Evolutionary conservation across 2,888 invertebrate genomes (phyloP).

Genomic region (Pycnomerus fuliginosus): DNA sequence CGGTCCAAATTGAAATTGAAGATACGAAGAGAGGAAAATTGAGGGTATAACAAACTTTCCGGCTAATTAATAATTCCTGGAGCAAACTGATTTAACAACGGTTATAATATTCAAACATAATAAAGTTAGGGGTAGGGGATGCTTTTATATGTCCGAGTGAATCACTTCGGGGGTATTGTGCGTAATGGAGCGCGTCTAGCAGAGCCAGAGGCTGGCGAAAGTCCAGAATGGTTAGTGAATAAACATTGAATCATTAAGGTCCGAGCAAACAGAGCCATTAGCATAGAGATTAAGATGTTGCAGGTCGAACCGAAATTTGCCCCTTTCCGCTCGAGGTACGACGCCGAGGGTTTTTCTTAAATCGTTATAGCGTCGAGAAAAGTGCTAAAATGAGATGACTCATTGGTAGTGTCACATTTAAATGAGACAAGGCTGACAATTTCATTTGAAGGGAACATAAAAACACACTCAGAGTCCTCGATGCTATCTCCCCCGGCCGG

Average conservation of each 20-base stretch:
- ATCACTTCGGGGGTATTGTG: conserved; percentile 24
- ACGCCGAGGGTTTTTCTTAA: no score
- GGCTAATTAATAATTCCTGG: conserved; percentile 10
- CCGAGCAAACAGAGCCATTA: conserved; percentile 30
- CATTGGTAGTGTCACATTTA: conserved; percentile 46
- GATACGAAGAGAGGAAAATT: no score
- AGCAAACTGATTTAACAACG: conserved; percentile 21
- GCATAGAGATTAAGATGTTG: conserved; percentile 34
- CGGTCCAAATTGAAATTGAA: no score
- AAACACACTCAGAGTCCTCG: conserved; percentile 48
- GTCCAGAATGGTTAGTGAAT: conserved; percentile 27
- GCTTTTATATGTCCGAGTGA: conserved; percentile 15
- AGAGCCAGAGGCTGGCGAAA: conserved; percentile 13
- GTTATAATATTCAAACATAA: conserved; percentile 15
- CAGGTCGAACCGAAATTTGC: no score
- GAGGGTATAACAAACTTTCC: no score
- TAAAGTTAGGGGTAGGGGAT: conserved; percentile 16
- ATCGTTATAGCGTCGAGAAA: no score
- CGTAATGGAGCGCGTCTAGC: conserved; percentile 21
- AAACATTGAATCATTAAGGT: conserved; percentile 29
- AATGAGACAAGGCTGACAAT: conserved; percentile 50
- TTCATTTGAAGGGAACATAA: conserved; percentile 49
- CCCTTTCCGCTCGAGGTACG: no score
- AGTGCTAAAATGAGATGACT: no score
- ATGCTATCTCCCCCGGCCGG: conserved; percentile 41